Base-by-base conservation (phyloP, 2,797 vertebrate genomes). In the Lindbergichthys nudifrons region DNA sequence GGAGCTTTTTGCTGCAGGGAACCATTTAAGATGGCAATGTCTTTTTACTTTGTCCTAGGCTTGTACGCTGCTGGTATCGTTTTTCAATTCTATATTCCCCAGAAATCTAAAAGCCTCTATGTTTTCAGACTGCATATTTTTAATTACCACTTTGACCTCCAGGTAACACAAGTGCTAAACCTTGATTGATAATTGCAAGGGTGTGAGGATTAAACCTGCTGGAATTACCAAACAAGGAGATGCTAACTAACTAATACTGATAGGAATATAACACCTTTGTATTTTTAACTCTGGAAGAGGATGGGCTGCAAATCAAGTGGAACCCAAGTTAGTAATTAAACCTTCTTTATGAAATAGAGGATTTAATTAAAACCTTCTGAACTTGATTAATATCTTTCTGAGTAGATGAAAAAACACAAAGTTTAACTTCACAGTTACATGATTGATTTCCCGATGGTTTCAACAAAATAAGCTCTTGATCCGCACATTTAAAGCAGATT, bases 91-190 rank as follows among this genome's bases (percentile, higher is more conserved):
- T 43, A 45, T 56, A 54, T 70, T 78, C 77, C 76, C 70, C 58
- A 18, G 75, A 74, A 88, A 78, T 81, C 62, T 50, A 16, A 53
- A 26, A 43, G 65, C 21, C 36, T 52, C 32, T 41, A 5, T 23
- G n/a, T 78, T 46, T 81, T 65, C 59, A 58, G 61, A 14, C 16
- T 18, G n/a, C 64, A 52, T 53, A 67, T 81, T 79, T 87, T 84
- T 80, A 92, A 93, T 92, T 84, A 92, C 65, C 54, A 61, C 66
- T 83, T 69, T 86, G 87, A 91, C 89, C 90, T 75, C 59, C 67
- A 71, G 77, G 80, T 64, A 80, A 84, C 46, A 68, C 85, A 79
- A 65, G 45, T 62, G 60, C 73, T 66, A 72, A 77, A 76, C 53
- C 51, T 50, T 73, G 73, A 84, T 81, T 75, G 75, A 79, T 65